Evolutionary conservation across 2,888 invertebrate species (phyloP).

Genomic region (Lasioglossum vierecki): DNA sequence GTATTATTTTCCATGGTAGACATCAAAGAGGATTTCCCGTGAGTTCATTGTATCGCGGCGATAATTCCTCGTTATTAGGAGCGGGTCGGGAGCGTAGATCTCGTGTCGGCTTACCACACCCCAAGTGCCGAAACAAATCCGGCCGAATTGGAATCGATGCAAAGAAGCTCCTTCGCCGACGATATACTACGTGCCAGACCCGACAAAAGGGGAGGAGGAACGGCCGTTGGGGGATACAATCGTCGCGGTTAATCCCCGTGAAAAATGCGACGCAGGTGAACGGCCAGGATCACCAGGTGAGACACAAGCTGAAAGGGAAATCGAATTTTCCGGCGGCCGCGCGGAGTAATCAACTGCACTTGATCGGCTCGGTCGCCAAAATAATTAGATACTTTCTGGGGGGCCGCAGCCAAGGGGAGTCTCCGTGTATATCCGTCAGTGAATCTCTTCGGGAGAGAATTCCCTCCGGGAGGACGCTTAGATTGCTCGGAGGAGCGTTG

Average conservation of each 20-base stretch:
- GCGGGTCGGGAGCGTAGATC: slow-evolving; percentile 76
- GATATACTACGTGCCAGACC: slow-evolving; percentile 44
- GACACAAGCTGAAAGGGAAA: slow-evolving; percentile 27
- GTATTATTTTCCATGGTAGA: slow-evolving; percentile 82
- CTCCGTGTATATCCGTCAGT: not conserved
- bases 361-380: slow-evolving; percentile 35
- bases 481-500: not conserved
- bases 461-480: not conserved
- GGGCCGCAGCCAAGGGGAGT: not conserved
- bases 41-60: slow-evolving; percentile 80
- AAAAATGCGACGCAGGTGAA: slow-evolving; percentile 81
- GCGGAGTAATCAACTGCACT: slow-evolving; percentile 49
- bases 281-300: slow-evolving; percentile 62
- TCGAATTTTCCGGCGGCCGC: slow-evolving; percentile 47
- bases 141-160: slow-evolving; percentile 81
- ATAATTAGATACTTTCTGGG: slow-evolving; percentile 44
- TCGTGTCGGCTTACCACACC: slow-evolving; percentile 84
- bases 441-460: slow-evolving; percentile 1
- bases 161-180: slow-evolving; percentile 75
- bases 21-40: slow-evolving; percentile 83
- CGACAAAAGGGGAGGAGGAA: slow-evolving; percentile 70
- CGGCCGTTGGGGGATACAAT: slow-evolving; percentile 60
- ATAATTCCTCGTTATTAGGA: slow-evolving; percentile 84
- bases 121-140: slow-evolving; percentile 83
- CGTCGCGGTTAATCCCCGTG: slow-evolving; percentile 77